phyloP scores from a whole-genome alignment of 2,888 invertebrate genomes.

The Scelioninae gen. 1 region DNA sequence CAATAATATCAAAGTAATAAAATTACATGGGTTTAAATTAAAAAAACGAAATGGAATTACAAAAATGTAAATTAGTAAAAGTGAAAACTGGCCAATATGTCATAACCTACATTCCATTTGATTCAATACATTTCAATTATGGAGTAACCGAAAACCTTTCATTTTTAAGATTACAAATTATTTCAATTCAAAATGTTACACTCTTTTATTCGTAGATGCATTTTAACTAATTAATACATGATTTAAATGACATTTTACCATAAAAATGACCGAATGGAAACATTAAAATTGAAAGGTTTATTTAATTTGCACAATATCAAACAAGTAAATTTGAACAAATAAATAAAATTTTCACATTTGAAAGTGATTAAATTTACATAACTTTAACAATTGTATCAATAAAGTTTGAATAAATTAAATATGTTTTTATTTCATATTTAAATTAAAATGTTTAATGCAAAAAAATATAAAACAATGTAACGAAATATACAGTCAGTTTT shows the following conservation, averaged over 20 bases:
- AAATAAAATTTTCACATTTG: neutral
- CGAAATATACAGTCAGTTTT: too few species aligned
- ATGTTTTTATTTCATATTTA: neutral
- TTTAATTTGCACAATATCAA: neutral
- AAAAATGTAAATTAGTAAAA: constrained; percentile 37
- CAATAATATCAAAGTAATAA: too few species aligned
- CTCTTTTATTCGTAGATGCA: too few species aligned
- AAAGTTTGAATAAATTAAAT: neutral
- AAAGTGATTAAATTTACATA: neutral
- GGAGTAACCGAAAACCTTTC: neutral
- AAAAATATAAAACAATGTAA: too few species aligned
- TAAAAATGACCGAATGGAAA: too few species aligned
- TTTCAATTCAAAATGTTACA: too few species aligned
- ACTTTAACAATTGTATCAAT: constrained; percentile 1
- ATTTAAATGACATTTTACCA: too few species aligned
- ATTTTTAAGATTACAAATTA: neutral
- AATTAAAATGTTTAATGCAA: too few species aligned
- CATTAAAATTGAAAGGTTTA: too few species aligned
- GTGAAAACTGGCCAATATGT: constrained; percentile 22
- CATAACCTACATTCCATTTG: constrained; percentile 22
- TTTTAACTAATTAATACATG: too few species aligned
- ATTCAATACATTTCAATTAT: neutral
- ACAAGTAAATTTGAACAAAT: too few species aligned
- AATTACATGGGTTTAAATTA: neutral
- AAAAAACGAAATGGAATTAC: neutral